Percentiles rank a stretch among this genome's conserved stretches.
These are phyloP conservation scores for Amblyraja radiata DNA, from an alignment of 2,797 vertebrate species.

Conservation along the genomic window DNA sequence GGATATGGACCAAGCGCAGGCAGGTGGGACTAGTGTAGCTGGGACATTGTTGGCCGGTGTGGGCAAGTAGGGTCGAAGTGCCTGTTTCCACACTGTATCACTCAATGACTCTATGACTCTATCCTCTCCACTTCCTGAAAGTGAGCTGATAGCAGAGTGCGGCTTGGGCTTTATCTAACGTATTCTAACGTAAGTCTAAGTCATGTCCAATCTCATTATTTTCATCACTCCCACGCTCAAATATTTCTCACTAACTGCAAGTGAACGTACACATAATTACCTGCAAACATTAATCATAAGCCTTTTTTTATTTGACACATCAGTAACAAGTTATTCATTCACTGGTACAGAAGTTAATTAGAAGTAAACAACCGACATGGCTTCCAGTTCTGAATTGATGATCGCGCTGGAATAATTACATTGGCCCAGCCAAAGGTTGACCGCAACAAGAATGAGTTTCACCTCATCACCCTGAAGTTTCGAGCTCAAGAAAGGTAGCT, in stretches of 20 bases:
- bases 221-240: neutral
- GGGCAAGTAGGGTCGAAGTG: too few relatives aligned
- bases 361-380: neutral
- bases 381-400: constrained; percentile 31
- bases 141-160: neutral
- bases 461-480: neutral
- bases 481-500: neutral
- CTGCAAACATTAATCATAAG: constrained; percentile 28
- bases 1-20: too few relatives aligned
- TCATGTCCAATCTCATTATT: neutral
- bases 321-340: constrained; percentile 21
- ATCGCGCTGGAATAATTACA: neutral
- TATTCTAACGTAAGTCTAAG: neutral
- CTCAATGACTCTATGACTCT: too few relatives aligned
- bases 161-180: neutral
- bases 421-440: neutral
- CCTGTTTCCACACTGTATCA: too few relatives aligned
- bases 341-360: constrained; percentile 32
- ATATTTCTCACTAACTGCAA: constrained; percentile 20
- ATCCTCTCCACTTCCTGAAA: neutral
- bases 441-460: neutral
- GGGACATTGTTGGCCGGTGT: too few relatives aligned
- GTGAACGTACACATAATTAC: constrained; percentile 20
- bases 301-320: neutral
- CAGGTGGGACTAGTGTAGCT: too few relatives aligned